These are phyloP conservation scores for Odocoileus hemionus DNA, from an alignment of 2,113 vertebrate species.

Conservation along the genomic window DNA sequence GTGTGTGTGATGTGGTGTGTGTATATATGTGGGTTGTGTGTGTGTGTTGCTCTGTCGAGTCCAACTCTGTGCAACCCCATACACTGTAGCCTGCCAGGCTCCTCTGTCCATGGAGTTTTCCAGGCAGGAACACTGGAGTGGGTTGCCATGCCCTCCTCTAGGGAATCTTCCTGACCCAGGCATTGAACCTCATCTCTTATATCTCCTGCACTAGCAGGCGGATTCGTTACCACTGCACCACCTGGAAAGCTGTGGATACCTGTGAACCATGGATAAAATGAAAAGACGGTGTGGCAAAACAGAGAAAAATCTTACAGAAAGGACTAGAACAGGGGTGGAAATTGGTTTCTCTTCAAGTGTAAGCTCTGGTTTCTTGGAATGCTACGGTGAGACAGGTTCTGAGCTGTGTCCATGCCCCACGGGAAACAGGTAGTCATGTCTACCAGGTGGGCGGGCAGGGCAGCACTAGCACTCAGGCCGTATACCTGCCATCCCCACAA, in stretches of 20 bases:
- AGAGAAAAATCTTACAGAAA: not conserved
- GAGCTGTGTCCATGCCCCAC: not conserved
- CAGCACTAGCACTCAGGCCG: not conserved
- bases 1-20: not conserved
- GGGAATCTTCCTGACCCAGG: not conserved
- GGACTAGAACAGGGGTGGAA: not conserved
- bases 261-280: not conserved
- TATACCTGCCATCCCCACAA: constrained; percentile 43
- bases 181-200: not conserved
- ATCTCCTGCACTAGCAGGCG: not conserved
- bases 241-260: not conserved
- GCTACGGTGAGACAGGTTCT: constrained; percentile 2
- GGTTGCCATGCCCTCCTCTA: not conserved
- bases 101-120: not conserved
- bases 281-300: not conserved
- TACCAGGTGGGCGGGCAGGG: not conserved
- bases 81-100: not conserved
- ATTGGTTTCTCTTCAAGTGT: not conserved
- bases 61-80: not conserved
- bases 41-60: not conserved
- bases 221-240: not conserved
- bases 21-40: not conserved
- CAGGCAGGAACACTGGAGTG: not conserved
- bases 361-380: not conserved
- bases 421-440: constrained; percentile 8